Evolutionary conservation across 2,113 vertebrate genomes (phyloP).

Genomic region (Herpetotheres cachinnans): DNA sequence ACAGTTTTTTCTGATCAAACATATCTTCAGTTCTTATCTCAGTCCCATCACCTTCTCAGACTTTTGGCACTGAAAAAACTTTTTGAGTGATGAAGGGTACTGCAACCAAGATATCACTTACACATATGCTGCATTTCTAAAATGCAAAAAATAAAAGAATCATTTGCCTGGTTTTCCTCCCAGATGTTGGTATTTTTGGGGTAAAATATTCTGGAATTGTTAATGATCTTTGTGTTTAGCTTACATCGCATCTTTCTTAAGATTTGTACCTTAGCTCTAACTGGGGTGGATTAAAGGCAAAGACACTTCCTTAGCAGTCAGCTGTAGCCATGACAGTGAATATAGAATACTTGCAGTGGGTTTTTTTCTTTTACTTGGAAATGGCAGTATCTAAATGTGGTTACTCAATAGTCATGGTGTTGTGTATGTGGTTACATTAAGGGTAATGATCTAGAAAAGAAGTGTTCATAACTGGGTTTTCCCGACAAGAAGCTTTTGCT

Average conservation of each 20-base stretch:
- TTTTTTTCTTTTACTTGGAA: not conserved
- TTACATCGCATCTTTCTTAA: not conserved
- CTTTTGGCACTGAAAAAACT: not conserved
- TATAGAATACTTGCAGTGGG: not conserved
- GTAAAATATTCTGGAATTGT: not conserved
- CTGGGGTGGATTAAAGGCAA: not conserved
- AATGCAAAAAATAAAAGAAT: not conserved
- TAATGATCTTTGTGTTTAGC: not conserved
- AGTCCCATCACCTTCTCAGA: not conserved
- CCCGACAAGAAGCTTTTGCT: not conserved
- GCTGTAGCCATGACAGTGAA: not conserved
- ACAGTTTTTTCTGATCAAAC: not conserved
- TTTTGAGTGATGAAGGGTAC: not conserved
- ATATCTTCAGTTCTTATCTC: not conserved
- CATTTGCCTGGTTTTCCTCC: not conserved
- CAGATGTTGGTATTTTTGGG: not conserved
- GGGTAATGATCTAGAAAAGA: slow-evolving; percentile 15
- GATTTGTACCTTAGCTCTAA: not conserved
- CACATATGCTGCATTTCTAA: not conserved
- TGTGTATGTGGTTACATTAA: not conserved
- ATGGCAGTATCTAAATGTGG: not conserved
- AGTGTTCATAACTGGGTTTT: not conserved
- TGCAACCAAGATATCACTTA: not conserved
- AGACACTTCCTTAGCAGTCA: not conserved
- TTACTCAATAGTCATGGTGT: not conserved